Evolutionary conservation across 1,140 invertebrate species (phyloP).

Genomic region (Cheumatopsyche charites): DNA sequence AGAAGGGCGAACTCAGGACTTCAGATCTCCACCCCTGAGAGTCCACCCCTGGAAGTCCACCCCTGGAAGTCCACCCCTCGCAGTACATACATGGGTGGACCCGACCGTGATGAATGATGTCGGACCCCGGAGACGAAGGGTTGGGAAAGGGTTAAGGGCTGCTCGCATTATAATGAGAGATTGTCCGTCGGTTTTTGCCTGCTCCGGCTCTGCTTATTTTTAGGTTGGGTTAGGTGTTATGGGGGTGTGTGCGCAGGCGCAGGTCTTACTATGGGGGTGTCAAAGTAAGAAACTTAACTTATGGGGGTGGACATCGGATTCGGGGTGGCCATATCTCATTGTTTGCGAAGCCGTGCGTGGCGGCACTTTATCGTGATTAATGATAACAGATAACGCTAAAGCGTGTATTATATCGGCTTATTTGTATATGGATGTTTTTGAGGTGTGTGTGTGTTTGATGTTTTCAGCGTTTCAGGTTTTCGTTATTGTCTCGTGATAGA

Average conservation of each 20-base stretch:
- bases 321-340: conserved; percentile 30
- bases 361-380: conserved; percentile 35
- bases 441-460: background rate
- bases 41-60: background rate
- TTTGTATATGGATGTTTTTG: no score
- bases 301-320: conserved; percentile 39
- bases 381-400: conserved; percentile 31
- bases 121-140: conserved; percentile 16
- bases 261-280: conserved; percentile 23
- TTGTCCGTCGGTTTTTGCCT: conserved; percentile 47
- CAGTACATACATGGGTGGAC: conserved; percentile 39
- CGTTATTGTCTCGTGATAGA: no score
- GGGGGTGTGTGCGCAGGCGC: background rate
- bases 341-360: conserved; percentile 24
- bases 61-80: conserved; percentile 8
- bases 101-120: conserved; percentile 40
- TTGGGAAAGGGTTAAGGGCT: background rate
- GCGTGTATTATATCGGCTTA: background rate
- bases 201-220: conserved; percentile 7
- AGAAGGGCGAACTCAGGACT: background rate
- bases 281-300: conserved; percentile 39
- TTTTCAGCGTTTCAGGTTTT: background rate
- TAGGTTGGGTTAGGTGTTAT: no score
- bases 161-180: conserved; percentile 33
- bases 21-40: background rate